phyloP scores from a whole-genome alignment of 2,797 vertebrate genomes.

The Sarcophilus harrisii region DNA sequence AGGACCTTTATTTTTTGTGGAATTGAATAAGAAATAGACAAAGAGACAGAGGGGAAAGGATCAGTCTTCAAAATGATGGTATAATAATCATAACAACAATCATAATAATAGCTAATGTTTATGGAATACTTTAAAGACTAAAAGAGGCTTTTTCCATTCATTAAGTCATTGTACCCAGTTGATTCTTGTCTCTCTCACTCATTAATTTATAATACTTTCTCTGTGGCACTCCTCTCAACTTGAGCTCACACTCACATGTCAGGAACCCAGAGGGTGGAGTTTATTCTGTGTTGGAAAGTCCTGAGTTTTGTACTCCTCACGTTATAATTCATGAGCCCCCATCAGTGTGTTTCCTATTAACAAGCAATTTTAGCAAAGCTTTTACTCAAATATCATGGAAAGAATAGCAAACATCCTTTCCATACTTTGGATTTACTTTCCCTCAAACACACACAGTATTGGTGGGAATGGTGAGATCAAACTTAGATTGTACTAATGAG shows the following conservation, averaged over 20 bases:
- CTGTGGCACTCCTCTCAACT: background rate
- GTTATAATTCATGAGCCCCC: background rate
- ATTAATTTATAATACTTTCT: background rate
- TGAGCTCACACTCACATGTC: background rate
- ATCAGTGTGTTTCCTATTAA: background rate
- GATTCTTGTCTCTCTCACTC: background rate
- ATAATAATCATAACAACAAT: background rate
- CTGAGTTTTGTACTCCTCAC: background rate
- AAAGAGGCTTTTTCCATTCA: background rate
- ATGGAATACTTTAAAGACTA: background rate
- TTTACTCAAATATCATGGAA: background rate
- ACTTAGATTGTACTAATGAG: background rate
- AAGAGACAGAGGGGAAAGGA: background rate
- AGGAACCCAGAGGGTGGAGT: background rate
- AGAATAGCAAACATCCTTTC: background rate
- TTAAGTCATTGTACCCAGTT: background rate
- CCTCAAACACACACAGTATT: background rate
- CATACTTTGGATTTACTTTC: background rate
- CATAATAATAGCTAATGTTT: background rate
- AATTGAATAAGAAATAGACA: background rate
- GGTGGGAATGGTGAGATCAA: background rate
- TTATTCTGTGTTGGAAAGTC: background rate
- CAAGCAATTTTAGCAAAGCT: background rate
- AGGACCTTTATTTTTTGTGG: background rate
- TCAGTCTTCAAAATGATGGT: background rate